Evolutionary conservation across 2,797 vertebrate genomes (phyloP), one percentile per base, ranked within the genome.

Genomic region (Enteromius unitaeniatus): DNA sequence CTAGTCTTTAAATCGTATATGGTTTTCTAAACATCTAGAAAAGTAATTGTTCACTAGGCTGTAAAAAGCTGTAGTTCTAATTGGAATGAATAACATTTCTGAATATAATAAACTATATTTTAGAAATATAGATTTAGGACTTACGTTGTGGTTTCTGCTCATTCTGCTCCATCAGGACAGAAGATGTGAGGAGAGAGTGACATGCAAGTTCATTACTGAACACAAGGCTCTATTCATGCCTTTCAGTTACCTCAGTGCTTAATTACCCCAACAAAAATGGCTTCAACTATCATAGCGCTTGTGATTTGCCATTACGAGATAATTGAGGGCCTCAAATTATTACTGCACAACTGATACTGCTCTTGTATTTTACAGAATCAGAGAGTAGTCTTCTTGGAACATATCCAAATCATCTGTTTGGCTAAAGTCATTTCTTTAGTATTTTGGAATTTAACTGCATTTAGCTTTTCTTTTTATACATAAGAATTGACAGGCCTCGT

Each of bases 221-320:
- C 68, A 76, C 37, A 78, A 26, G 37, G 73, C 34, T 74, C 31
- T 78, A 86, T 89, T 89, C 86, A 86, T 80, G 62, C 47, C 34
- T 60, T 77, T 78, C 69, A 85, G 83, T 75, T 76, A 69, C 68
- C 17, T 74, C 74, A 64, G 79, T 80, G 70, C 75, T 80, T 86
- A 86, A 87, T 80, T 85, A 58, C 5, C 55, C 73, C 51, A 62
- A 69, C 79, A 72, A 78, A 85, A 77, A 55, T 65, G 74, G 26
- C 60, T 65, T 70, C 31, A 8, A 5, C 23, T 68, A 62, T 82
- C 31, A 75, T 37, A 65, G n/a, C 1, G 14, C 47, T 37, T 69
- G 60, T 53, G 47, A 65, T 75, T 65, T 75, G 14, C 40, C 68
- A 49, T 13, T 31, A n/a, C 45, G 47, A 64, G 62, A 79, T 53